These are phyloP conservation scores for Mus spicilegus DNA, from an alignment of 2,113 vertebrate genomes.

Conservation along the genomic window DNA sequence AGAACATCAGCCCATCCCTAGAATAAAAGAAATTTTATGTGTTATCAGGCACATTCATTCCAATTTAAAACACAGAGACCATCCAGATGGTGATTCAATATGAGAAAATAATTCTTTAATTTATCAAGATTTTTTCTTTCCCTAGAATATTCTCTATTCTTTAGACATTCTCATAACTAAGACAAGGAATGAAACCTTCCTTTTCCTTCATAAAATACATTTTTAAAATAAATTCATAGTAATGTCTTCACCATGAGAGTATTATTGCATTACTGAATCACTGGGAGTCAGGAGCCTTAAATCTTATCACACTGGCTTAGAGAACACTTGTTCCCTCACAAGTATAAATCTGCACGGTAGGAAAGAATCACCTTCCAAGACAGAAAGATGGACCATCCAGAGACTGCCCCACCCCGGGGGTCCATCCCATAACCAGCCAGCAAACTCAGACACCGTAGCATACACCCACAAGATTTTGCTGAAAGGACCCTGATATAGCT, in stretches of 20 bases:
- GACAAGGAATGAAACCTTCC: not conserved
- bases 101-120: constrained; percentile 37
- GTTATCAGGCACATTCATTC: not conserved
- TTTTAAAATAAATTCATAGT: constrained; percentile 34
- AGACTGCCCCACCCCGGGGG: no score
- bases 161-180: not conserved
- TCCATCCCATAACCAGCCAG: no score
- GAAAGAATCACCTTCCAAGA: not conserved
- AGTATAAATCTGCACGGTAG: not conserved
- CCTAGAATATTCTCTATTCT: not conserved
- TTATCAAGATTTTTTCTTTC: constrained; percentile 9
- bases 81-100: not conserved
- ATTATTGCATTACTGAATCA: constrained; percentile 65
- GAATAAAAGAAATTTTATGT: not conserved
- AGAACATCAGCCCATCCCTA: not conserved
- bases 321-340: not conserved
- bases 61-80: not conserved
- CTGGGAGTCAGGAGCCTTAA: constrained; percentile 58
- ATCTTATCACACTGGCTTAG: constrained; percentile 39
- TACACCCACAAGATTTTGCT: no score
- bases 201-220: constrained; percentile 15
- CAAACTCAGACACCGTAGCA: no score
- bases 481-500: no score
- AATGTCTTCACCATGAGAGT: not conserved
- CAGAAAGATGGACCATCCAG: no score